Percentiles rank a stretch among this genome's conserved stretches.
phyloP scores from a whole-genome alignment of 1,140 invertebrate genomes.

The Diachasmimorpha longicaudata region DNA sequence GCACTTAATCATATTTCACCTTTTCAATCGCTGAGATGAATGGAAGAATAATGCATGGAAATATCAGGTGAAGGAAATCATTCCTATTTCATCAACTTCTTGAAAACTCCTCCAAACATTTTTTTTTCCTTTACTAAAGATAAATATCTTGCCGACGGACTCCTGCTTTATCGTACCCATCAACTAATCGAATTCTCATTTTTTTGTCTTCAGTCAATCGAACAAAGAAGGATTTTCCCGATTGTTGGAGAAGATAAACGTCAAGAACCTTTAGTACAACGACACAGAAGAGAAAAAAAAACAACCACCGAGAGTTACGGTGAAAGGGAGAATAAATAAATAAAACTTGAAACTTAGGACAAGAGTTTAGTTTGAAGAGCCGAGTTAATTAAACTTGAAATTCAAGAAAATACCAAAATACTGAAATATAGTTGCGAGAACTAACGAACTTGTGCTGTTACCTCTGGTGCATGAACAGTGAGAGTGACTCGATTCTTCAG shows the following conservation, averaged over 20 bases:
- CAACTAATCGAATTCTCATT: slow-evolving; percentile 5
- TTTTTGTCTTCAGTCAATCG: slow-evolving; percentile 2
- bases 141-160: neutral
- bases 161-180: neutral
- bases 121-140: neutral
- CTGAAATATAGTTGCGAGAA: too few relatives aligned
- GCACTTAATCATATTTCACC: too few relatives aligned
- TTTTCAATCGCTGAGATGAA: too few relatives aligned
- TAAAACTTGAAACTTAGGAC: neutral
- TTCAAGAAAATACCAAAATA: too few relatives aligned
- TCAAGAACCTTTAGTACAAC: neutral
- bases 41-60: too few relatives aligned
- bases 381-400: neutral
- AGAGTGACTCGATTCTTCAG: neutral
- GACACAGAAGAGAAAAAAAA: neutral
- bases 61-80: too few relatives aligned
- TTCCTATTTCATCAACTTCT: neutral
- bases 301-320: neutral
- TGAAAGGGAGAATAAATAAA: neutral
- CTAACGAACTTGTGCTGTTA: too few relatives aligned
- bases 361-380: neutral
- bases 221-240: slow-evolving; percentile 4
- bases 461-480: neutral
- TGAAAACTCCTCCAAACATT: neutral
- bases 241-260: neutral